phyloP scores from a whole-genome alignment of 2,888 invertebrate genomes.

The Polymixis lichenea region DNA sequence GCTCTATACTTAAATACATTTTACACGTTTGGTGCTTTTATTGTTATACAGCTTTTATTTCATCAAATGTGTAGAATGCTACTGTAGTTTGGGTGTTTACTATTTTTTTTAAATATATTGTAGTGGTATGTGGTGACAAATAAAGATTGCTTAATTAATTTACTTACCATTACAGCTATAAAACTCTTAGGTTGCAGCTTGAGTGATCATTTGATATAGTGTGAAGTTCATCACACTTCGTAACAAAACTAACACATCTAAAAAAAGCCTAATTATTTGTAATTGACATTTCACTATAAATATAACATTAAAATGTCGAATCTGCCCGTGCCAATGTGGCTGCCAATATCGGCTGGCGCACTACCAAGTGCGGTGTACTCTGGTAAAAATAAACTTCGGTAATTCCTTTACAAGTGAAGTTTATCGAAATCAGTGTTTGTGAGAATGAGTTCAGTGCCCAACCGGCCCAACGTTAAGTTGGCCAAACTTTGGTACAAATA shows the following conservation, averaged over 20 bases:
- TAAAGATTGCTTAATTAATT: conserved; percentile 69
- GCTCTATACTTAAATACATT: conserved; percentile 71
- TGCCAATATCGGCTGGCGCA: conserved; percentile 70
- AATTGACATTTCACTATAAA: conserved; percentile 70
- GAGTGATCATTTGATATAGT: conserved; percentile 13
- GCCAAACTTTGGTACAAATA: conserved; percentile 87
- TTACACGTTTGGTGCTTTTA: conserved; percentile 78
- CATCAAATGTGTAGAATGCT: conserved; percentile 78
- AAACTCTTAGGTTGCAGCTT: not conserved
- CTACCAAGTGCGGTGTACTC: conserved; percentile 62
- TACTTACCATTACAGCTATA: no score
- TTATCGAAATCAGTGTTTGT: conserved; percentile 43
- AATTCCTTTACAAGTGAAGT: conserved; percentile 56
- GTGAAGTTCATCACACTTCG: conserved; percentile 43
- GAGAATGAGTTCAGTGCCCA: conserved; percentile 80
- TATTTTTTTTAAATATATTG: conserved; percentile 62
- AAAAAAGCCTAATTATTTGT: conserved; percentile 61
- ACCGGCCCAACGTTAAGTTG: conserved; percentile 83
- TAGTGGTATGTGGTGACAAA: conserved; percentile 59
- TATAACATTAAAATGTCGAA: conserved; percentile 71
- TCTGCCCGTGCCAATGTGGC: conserved; percentile 62
- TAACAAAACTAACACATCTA: conserved; percentile 13
- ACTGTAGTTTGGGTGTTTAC: conserved; percentile 63
- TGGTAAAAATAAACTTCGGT: conserved; percentile 60
- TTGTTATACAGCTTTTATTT: conserved; percentile 66